Evolutionary conservation across 2,113 vertebrate species (phyloP), one percentile per base, ranked within the genome.

Genomic region (Pteruthius melanotis): DNA sequence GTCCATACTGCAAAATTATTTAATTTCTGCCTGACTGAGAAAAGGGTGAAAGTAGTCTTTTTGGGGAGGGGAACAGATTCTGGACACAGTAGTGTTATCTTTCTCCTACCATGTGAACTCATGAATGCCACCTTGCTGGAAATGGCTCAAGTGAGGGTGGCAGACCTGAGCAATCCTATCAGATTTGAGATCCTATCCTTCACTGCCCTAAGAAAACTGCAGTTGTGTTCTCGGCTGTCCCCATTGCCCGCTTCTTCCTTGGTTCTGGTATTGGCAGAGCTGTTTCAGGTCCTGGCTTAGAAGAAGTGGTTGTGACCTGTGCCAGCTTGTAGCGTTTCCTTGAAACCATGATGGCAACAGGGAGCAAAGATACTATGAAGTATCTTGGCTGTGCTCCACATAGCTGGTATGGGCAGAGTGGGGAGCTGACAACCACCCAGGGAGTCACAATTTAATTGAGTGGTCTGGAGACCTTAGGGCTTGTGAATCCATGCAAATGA

Each of bases 351-450:
- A 42, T 13, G 49, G 53, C 49, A 69, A 9, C 12, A 53, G 40
- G 45, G 23, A 82, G 42, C 0, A 2, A 91, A 82, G n/a, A 5
- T 17, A 14, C 0, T 42, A 42, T 13, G 40, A 42, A 42, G 0
- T 13, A 6, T 31, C 65, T 28, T 42, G 33, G 28, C 45, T 45
- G 64, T 57, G 63, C 14, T 45, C 11, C 40, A 6, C 23, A 7
- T 3, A 40, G 27, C 39, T 93, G 70, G 10, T 21, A 26, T 0
- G 8, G 50, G 45, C 61, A 79, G 37, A 31, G 10, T 37, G 18
- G 42, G 53, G 23, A 65, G 7, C 24, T 64, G 61, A 78, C 17
- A 56, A 49, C 30, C 31, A 72, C 40, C 31, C 53, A 10, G 14
- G 16, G 17, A 64, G 44, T 42, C 26, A 10, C 42, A 33, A 14